Evolutionary conservation across 37 sponge, comb jelly and placozoan genomes (phyloP).

Genomic region (Diacarnus erythraeanus): DNA sequence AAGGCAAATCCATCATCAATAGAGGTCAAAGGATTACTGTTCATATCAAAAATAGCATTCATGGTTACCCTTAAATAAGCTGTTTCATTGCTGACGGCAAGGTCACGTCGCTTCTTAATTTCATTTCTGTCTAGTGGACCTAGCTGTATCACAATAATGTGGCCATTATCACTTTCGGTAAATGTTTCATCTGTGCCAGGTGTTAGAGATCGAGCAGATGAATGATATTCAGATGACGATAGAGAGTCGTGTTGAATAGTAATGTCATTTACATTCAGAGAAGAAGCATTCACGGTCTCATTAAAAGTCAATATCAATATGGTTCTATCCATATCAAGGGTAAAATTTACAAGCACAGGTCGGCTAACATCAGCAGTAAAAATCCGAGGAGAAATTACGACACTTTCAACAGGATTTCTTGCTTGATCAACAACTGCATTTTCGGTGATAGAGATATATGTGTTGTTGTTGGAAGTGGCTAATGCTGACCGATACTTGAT

Average conservation of each 20-base stretch:
- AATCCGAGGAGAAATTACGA: constrained; percentile 31
- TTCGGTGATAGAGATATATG: constrained; percentile 77
- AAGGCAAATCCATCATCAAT: constrained; percentile 65
- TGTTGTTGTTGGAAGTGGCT: constrained; percentile 47
- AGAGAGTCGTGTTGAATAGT: constrained; percentile 54
- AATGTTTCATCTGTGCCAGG: constrained; percentile 49
- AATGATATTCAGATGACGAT: constrained; percentile 72
- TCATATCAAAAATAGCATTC: constrained; percentile 76
- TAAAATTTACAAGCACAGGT: constrained; percentile 70
- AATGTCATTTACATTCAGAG: constrained; percentile 67
- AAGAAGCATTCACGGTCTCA: constrained; percentile 79
- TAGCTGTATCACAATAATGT: constrained; percentile 65
- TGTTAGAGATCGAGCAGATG: constrained; percentile 68
- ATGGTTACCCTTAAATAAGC: constrained; percentile 43
- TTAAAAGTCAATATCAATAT: constrained; percentile 80
- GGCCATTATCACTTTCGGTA: constrained; percentile 75
- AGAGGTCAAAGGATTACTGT: constrained; percentile 48
- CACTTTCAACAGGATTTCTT: constrained; percentile 49
- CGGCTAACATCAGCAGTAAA: constrained; percentile 67
- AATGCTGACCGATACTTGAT: constrained; percentile 74
- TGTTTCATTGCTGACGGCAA: constrained; percentile 52
- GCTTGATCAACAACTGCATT: constrained; percentile 68
- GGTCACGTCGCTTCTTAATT: constrained; percentile 73
- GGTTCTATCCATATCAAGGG: constrained; percentile 78
- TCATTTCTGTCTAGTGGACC: constrained; percentile 88